Evolutionary conservation across 2,113 vertebrate genomes (phyloP).

Genomic region (Urocolius indicus): DNA sequence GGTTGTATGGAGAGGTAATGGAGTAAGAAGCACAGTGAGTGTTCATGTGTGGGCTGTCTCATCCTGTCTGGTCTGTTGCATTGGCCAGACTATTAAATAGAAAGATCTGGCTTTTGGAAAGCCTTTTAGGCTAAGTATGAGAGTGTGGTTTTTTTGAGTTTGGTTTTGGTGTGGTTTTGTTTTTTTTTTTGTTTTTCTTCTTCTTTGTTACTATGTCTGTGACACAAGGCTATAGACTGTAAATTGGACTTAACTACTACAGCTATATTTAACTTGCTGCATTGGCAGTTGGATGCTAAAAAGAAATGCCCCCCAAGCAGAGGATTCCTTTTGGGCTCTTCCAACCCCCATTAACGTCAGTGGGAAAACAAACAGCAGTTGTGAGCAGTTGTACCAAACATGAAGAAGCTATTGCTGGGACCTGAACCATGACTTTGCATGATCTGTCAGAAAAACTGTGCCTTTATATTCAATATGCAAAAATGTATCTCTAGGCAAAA

Average conservation of each 20-base stretch:
- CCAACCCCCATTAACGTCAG: not conserved
- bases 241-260: not conserved
- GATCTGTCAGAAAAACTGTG: not conserved
- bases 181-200: too few species aligned
- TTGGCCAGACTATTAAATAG: not conserved
- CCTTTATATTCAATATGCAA: slow-evolving; percentile 15
- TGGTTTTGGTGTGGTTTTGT: too few species aligned
- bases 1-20: not conserved
- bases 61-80: not conserved
- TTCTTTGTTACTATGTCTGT: not conserved
- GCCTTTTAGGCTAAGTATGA: not conserved
- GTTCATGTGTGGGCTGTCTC: not conserved
- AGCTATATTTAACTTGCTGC: not conserved
- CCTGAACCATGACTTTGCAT: not conserved
- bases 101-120: not conserved
- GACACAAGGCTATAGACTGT: not conserved
- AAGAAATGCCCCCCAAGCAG: not conserved
- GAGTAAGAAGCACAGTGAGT: not conserved
- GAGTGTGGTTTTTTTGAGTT: not conserved
- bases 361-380: not conserved
- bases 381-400: not conserved
- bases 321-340: not conserved
- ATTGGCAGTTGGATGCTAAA: not conserved
- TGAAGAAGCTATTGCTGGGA: not conserved
- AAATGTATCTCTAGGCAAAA: slow-evolving; percentile 4